Base-by-base conservation (phyloP, 2,797 vertebrate species). In the Meda fulgida region DNA sequence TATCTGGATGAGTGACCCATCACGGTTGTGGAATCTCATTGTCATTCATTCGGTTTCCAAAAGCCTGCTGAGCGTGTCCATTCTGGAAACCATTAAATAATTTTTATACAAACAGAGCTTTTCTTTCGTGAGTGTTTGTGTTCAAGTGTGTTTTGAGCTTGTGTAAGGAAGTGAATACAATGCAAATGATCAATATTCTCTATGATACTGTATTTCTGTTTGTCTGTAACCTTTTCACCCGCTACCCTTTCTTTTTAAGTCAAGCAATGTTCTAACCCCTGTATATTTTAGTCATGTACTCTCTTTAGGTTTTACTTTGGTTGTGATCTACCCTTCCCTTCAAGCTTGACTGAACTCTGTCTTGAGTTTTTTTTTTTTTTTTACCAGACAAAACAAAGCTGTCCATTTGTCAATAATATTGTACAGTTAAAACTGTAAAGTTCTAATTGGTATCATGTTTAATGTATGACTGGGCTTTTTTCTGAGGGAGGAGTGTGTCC, bases 271-370 rank as follows among this genome's bases (percentile, higher is more conserved):
- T 66, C 38, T 19, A 69, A 40, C 43, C 5, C 4, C 21, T 31
- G 31, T 10, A 38, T n/a, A n/a, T 67, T 48, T n/a, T 13, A 26
- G 75, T 78, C 34, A 63, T 31, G 14, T 0, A 9, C 16, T 66
- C 58, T 58, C 71, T 75, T 51, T 76, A 53, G 71, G 40, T 75
- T 76, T 75, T 75, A 34, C 21, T n/a, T 83, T n/a, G 53, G 23
- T 83, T 53, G 60, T 34, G 23, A 34, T 51, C 43, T 31, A 21
- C 40, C 31, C 23, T 83, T 83, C 23, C 8, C 60, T 38, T 76
- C 40, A 51, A 29, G 81, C 70, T 51, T 48, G 55, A 75, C 40
- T 73, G 69, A 82, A 63, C 29, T 36, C 70, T 34, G 23, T 65
- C 5, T 23, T 46, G 36, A 40, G 11, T 75, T 0, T 5, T 3